A percentile compares a stretch with the other conserved stretches of the same genome.
Conservation (phyloP, 2,113 vertebrate genomes). For the Solenodon paradoxus region DNA sequence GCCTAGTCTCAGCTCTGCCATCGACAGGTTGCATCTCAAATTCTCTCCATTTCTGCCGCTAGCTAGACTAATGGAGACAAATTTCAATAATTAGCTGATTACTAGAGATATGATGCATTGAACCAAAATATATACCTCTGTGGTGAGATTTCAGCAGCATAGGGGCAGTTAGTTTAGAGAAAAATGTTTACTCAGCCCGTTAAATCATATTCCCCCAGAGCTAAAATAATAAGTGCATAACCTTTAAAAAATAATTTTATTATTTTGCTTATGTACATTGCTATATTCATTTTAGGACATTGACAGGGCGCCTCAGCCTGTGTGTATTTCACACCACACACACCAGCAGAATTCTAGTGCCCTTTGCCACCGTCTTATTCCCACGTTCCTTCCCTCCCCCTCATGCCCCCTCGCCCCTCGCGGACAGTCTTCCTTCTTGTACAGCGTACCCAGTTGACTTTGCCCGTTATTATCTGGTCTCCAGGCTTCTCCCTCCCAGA, state of each 20-base stretch:
- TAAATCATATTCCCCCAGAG: not conserved
- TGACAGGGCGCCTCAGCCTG: too few species aligned
- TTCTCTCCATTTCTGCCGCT: not conserved
- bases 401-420: too few species aligned
- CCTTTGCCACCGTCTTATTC: too few species aligned
- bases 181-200: not conserved
- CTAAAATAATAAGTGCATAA: not conserved
- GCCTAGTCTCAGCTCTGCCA: too few species aligned
- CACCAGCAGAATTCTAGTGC: too few species aligned
- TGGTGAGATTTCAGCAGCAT: not conserved
- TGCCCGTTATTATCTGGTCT: not conserved
- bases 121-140: not conserved
- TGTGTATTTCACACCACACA: too few species aligned
- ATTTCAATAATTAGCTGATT: not conserved
- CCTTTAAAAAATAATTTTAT: too few species aligned
- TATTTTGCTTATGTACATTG: too few species aligned
- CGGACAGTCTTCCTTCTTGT: too few species aligned
- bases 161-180: not conserved
- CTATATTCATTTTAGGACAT: too few species aligned
- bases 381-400: too few species aligned
- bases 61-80: not conserved
- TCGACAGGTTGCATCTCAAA: too few species aligned
- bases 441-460: not conserved
- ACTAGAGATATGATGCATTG: not conserved
- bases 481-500: not conserved